A percentile compares a stretch with the other conserved stretches of the same genome.
These are phyloP conservation scores for Nasonia vitripennis DNA, from an alignment of 1,140 invertebrate species.

Conservation along the genomic window DNA sequence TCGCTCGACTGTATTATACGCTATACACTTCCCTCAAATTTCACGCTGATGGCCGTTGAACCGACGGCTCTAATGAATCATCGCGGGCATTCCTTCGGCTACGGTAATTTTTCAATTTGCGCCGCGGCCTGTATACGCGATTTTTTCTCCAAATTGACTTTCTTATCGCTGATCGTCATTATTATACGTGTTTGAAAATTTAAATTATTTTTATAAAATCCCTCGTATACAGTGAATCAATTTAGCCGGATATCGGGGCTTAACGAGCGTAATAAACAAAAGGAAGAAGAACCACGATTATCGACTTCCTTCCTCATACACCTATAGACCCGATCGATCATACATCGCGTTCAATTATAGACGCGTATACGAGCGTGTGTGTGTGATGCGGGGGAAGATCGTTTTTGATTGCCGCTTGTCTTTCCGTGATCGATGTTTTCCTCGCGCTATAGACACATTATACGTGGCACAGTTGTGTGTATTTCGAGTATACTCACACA, in stretches of 20 bases:
- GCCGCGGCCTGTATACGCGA: no score
- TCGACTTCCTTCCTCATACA: conserved; percentile 2
- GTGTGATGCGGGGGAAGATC: neutral
- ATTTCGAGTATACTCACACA: neutral
- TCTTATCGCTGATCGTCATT: no score
- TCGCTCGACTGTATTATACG: no score
- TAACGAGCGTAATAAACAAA: neutral
- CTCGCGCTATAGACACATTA: no score
- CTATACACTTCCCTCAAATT: conserved; percentile 18
- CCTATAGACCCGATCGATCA: neutral
- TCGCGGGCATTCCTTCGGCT: neutral
- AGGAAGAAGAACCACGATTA: neutral
- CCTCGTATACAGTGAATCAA: neutral
- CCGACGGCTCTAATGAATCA: conserved; percentile 20
- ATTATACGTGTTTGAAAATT: no score
- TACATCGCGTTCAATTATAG: neutral
- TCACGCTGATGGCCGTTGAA: conserved; percentile 16
- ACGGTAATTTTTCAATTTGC: neutral
- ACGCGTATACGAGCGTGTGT: neutral
- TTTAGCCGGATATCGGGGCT: neutral
- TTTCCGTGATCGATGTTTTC: conserved; percentile 23
- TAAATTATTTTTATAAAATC: no score
- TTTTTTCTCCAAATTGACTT: no score
- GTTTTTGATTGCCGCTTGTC: conserved; percentile 37
- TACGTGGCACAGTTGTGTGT: neutral